Percentiles rank a stretch among this genome's conserved stretches.
Conservation (phyloP, 1,140 invertebrate species). For the Magallana gigas region DNA sequence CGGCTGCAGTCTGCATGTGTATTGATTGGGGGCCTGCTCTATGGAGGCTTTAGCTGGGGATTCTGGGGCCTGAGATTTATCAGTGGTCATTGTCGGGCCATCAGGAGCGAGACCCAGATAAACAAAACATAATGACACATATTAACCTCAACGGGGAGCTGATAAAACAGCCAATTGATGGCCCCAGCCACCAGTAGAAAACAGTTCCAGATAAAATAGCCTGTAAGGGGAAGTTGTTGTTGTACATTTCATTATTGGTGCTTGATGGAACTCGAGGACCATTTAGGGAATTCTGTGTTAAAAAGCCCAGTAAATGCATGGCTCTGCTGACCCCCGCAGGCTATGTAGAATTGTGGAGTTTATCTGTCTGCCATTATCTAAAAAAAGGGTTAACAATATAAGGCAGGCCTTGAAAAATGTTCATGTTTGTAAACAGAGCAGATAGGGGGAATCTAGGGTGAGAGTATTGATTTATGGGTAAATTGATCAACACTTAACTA, state of each 20-base stretch:
- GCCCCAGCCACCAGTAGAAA: not conserved
- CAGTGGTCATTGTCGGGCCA: not conserved
- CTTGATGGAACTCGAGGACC: not conserved
- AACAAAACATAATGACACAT: conserved; percentile 17
- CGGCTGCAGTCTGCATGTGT: not conserved
- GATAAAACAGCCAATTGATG: not conserved
- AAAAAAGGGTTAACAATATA: not conserved
- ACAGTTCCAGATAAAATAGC: too few relatives aligned
- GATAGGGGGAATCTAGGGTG: too few relatives aligned
- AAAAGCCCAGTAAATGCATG: not conserved
- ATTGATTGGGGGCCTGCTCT: not conserved
- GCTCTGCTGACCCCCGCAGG: not conserved
- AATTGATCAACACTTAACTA: too few relatives aligned
- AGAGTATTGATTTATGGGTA: too few relatives aligned
- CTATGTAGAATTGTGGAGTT: not conserved
- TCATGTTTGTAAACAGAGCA: not conserved
- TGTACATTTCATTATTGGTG: too few relatives aligned
- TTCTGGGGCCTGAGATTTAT: not conserved
- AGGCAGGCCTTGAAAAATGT: not conserved
- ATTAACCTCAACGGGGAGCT: not conserved
- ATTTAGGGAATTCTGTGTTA: not conserved
- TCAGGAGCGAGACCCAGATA: not conserved
- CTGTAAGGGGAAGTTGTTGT: too few relatives aligned
- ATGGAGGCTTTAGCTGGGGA: too few relatives aligned
- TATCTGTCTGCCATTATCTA: not conserved